Evolutionary conservation across 2,797 vertebrate species (phyloP), one percentile per base, ranked within the genome.

Genomic region (Orientallactaga sibirica): DNA sequence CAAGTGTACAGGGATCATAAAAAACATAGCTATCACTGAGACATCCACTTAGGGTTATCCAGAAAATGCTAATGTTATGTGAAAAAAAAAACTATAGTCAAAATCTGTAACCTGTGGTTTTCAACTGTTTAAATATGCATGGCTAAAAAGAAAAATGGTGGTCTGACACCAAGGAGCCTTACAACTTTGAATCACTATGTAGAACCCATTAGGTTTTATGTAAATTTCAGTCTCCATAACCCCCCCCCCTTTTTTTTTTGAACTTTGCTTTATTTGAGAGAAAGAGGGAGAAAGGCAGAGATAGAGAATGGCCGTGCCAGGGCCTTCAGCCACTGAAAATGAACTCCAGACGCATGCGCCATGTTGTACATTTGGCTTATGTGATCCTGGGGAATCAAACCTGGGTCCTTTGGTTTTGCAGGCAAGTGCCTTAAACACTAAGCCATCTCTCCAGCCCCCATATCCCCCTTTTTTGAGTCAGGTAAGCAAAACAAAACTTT

Each of bases 1-100:
- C 68, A 90, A 91, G 76, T 89, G 92, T 86, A 33, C 81, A 95
- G 76, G 88, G 76, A 95, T 93, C 71, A 79, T 88, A 64, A 74
- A 81, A 75, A 66, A 41, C 71, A 55, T 82, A 43, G 18, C 75
- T 86, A 71, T 95, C 92, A 58, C 41, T 91, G 82, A 90, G 16
- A 79, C 88, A 93, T 64, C 78, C 86, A 92, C 66, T 88, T 91
- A 85, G 25, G 33, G 67, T 89, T 91, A 94, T 43, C 20, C 43
- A 73, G 41, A 92, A 91, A 92, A 91, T 61, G 4, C 61, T 75
- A 24, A 90, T 27, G 73, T 52, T 86, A 55, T 7, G 1, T 80
- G 76, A 66, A 90, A 95, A 92, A 95, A 78, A 79, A 16, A 62
- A 16, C n/a, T 4, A 91, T 7, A 43, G 33, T 86, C 9, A 55